Evolutionary conservation across 2,113 vertebrate genomes (phyloP).

Genomic region (Apteryx owenii): DNA sequence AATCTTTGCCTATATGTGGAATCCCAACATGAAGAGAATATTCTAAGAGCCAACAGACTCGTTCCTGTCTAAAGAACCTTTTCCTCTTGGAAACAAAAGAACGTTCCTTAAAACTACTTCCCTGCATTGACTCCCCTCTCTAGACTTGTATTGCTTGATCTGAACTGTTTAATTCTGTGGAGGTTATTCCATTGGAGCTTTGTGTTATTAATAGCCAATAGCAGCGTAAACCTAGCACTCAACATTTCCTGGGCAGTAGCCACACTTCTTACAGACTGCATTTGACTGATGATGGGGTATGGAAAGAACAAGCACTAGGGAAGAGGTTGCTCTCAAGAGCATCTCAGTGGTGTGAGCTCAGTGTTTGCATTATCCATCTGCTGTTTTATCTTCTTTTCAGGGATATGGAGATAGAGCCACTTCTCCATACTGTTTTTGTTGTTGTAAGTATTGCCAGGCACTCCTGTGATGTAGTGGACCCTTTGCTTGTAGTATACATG

Average conservation of each 20-base stretch:
- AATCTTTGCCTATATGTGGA: constrained; percentile 30
- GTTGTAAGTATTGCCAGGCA: not conserved
- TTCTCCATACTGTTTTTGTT: not conserved
- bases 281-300: not conserved
- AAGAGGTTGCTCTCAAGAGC: constrained; percentile 3
- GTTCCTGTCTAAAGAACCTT: not conserved
- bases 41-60: not conserved
- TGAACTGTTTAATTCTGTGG: not conserved
- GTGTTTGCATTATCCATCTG: not conserved
- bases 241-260: not conserved
- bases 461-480: not conserved
- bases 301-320: not conserved
- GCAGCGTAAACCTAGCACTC: not conserved
- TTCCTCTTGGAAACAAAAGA: not conserved
- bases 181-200: not conserved
- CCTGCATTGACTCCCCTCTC: not conserved
- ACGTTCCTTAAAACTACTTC: not conserved
- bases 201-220: constrained; percentile 9
- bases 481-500: not conserved
- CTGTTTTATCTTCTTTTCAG: not conserved
- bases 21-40: constrained; percentile 35
- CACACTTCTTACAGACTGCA: not conserved
- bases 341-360: not conserved
- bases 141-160: not conserved
- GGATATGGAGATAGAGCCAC: not conserved